Conservation (phyloP, 1,140 invertebrate species). For the Leptinotarsa undecemlineata region DNA sequence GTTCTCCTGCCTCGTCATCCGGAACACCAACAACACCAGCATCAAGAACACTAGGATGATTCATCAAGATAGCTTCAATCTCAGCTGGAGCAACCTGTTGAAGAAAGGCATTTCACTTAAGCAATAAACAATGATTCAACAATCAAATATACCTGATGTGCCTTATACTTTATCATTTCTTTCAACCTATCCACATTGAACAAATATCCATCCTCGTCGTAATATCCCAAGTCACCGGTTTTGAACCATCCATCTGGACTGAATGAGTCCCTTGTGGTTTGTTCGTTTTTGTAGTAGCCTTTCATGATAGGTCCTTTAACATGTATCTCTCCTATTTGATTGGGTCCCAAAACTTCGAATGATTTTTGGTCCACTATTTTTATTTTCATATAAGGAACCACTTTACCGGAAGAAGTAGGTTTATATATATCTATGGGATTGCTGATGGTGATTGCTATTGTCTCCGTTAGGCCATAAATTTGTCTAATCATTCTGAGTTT, state of each 20-base stretch:
- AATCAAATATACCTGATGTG: conserved; percentile 64
- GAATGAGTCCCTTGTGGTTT: conserved; percentile 66
- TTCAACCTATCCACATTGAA: conserved; percentile 78
- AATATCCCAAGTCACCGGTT: conserved; percentile 79
- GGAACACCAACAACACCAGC: conserved; percentile 73
- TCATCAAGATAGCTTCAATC: conserved; percentile 70
- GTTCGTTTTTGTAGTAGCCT: conserved; percentile 64
- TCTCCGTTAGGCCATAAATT: conserved; percentile 35
- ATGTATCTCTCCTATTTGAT: conserved; percentile 70
- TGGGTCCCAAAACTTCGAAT: conserved; percentile 61
- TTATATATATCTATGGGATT: conserved; percentile 12
- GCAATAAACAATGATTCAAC: not conserved
- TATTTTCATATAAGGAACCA: conserved; percentile 60
- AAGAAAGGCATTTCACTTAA: conserved; percentile 37
- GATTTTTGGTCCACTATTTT: conserved; percentile 67
- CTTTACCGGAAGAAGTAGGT: conserved; percentile 35
- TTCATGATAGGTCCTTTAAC: conserved; percentile 64
- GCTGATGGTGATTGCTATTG: conserved; percentile 23
- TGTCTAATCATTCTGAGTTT: conserved; percentile 13
- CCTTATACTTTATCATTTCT: conserved; percentile 82
- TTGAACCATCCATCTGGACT: conserved; percentile 73
- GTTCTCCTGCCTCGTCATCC: conserved; percentile 67
- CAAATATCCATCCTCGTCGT: conserved; percentile 68
- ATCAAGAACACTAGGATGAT: conserved; percentile 69
- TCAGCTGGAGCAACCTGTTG: conserved; percentile 73